A percentile compares a stretch with the other conserved stretches of the same genome.
phyloP scores from a whole-genome alignment of 2,797 vertebrate species.

The Columba guinea region DNA sequence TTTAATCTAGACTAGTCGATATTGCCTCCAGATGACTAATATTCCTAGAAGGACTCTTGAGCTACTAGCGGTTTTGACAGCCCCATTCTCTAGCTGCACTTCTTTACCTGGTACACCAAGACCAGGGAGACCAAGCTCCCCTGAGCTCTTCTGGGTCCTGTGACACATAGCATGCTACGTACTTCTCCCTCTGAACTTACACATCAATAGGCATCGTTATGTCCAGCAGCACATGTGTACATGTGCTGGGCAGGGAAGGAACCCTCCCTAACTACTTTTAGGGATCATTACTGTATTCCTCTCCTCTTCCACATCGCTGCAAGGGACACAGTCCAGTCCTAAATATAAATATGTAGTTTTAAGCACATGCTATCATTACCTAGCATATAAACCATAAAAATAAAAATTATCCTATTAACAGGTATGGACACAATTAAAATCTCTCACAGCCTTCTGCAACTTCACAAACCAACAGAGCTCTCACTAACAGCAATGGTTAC shows the following conservation, averaged over 20 bases:
- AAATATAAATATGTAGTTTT: not conserved
- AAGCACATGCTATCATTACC: not conserved
- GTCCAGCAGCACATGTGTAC: fast-evolving
- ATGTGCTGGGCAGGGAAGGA: not conserved
- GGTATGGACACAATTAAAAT: not conserved
- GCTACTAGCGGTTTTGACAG: not conserved
- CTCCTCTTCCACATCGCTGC: not conserved
- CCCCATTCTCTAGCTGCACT: not conserved
- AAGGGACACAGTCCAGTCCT: not conserved
- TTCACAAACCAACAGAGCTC: constrained; percentile 30
- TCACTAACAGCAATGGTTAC: not conserved
- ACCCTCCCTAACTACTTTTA: not conserved
- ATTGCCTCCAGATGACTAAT: not conserved
- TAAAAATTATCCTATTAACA: not conserved
- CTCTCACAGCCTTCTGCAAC: not conserved
- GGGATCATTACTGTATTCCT: not conserved
- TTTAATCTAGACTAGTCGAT: not conserved
- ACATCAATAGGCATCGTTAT: not conserved
- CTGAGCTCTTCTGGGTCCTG: not conserved
- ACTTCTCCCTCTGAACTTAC: not conserved
- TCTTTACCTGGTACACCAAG: not conserved
- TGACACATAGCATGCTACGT: not conserved
- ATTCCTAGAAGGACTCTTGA: not conserved
- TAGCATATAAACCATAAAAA: not conserved
- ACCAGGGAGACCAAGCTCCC: not conserved